phyloP scores from a whole-genome alignment of 2,797 vertebrate genomes.

The Sebastolobus alascanus region DNA sequence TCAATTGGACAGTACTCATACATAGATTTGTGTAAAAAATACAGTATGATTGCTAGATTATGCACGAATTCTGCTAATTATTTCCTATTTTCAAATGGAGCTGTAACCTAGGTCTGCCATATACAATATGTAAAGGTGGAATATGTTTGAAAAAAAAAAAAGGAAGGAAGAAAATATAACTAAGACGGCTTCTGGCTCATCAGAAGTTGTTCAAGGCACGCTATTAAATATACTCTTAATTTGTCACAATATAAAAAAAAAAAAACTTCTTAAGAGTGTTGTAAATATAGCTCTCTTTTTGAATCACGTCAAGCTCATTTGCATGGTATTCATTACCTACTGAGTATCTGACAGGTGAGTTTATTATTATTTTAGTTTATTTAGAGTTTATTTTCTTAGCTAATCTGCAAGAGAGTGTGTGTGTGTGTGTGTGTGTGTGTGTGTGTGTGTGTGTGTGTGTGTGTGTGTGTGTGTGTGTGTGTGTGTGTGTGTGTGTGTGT shows the following conservation, averaged over 20 bases:
- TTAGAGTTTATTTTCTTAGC: neutral
- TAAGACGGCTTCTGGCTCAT: slow-evolving; percentile 1
- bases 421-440: neutral
- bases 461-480: neutral
- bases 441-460: neutral
- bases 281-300: slow-evolving; percentile 35
- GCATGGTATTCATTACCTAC: slow-evolving; percentile 12
- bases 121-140: neutral
- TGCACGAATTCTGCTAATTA: neutral
- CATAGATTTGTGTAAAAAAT: neutral
- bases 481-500: neutral
- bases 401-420: neutral
- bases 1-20: neutral
- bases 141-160: neutral
- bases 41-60: neutral
- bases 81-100: neutral
- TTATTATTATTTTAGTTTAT: slow-evolving; percentile 7
- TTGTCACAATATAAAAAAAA: slow-evolving; percentile 4
- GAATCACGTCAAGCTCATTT: slow-evolving; percentile 21
- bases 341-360: slow-evolving; percentile 18
- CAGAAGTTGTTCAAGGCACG: neutral
- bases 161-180: neutral
- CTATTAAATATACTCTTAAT: slow-evolving; percentile 16
- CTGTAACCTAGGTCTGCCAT: neutral
- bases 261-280: neutral